Evolutionary conservation across 2,113 vertebrate genomes (phyloP), one percentile per base, ranked within the genome.

Genomic region (Menidia beryllina): DNA sequence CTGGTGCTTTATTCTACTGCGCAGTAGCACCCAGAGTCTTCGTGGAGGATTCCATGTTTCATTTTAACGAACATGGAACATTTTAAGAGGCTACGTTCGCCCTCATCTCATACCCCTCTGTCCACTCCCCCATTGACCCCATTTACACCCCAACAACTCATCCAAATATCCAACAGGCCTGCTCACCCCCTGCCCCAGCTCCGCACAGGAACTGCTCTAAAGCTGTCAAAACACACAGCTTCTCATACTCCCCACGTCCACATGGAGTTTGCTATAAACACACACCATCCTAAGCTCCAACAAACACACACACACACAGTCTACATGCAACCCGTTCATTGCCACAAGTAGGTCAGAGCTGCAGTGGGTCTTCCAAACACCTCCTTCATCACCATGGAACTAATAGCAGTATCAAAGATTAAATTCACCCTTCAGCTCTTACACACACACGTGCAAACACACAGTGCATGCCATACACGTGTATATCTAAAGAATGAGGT

Each of bases 181-280:
- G 25, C 67, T 70, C 62, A 72, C 80, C 83, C 86, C 78, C 77
- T 83, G 76, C 71, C 75, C 74, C 84, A 75, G 49, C 70, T 73
- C 54, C 83, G 80, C 67, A 64, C 86, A 83, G 76, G 79, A 82
- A 69, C 83, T 73, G 75, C 54, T 87, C 82, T 77, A 89, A 92
- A 90, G 86, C 88, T 89, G 90, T 92, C 90, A 85, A 92, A 90
- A 91, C 90, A 91, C 72, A 73, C 78, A 85, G 85, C 78, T 88
- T 91, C 89, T 90, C 88, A 90, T 81, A 88, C 86, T 86, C 83
- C 72, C 57, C 23, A n/a, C n/a, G 23, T 87, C 81, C 88, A 75
- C 64, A 72, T 72, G 85, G 81, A 81, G 67, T 72, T 87, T 2
- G 39, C 63, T 56, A 75, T 73, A 74, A 75, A 87, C 72, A 83